A percentile compares a stretch with the other conserved stretches of the same genome.
Evolutionary conservation across 1,140 invertebrate species (phyloP).

Genomic region (Nylanderia fulva): DNA sequence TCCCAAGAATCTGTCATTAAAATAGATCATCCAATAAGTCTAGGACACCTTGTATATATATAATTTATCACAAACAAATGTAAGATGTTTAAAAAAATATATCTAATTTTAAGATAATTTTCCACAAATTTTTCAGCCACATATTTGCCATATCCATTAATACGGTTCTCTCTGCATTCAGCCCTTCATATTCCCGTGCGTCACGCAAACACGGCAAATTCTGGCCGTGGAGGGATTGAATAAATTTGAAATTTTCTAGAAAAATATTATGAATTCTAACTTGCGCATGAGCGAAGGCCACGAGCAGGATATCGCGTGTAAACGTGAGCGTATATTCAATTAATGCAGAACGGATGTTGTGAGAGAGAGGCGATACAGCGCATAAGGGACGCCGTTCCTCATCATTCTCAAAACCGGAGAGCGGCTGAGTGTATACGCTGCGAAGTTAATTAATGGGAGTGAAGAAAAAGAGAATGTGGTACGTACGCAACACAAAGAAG

Average conservation of each 20-base stretch:
- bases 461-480: constrained; percentile 32
- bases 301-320: constrained; percentile 60
- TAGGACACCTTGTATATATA: too few relatives aligned
- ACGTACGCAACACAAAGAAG: constrained; percentile 27
- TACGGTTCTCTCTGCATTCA: not conserved
- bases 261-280: constrained; percentile 18
- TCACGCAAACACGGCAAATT: constrained; percentile 24
- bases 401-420: constrained; percentile 62
- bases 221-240: constrained; percentile 15
- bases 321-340: constrained; percentile 62
- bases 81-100: constrained; percentile 6
- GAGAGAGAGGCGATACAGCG: constrained; percentile 50
- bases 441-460: constrained; percentile 59
- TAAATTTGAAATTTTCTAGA: constrained; percentile 46
- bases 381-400: constrained; percentile 47
- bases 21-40: too few relatives aligned
- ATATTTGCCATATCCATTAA: not conserved
- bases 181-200: not conserved
- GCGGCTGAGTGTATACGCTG: constrained; percentile 50
- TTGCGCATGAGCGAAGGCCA: constrained; percentile 25
- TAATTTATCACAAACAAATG: not conserved
- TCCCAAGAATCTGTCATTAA: too few relatives aligned
- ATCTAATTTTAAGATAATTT: not conserved
- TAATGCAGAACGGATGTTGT: constrained; percentile 70
- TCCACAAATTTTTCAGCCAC: not conserved